Evolutionary conservation across 2,113 vertebrate species (phyloP).

Genomic region (Podiceps cristatus): DNA sequence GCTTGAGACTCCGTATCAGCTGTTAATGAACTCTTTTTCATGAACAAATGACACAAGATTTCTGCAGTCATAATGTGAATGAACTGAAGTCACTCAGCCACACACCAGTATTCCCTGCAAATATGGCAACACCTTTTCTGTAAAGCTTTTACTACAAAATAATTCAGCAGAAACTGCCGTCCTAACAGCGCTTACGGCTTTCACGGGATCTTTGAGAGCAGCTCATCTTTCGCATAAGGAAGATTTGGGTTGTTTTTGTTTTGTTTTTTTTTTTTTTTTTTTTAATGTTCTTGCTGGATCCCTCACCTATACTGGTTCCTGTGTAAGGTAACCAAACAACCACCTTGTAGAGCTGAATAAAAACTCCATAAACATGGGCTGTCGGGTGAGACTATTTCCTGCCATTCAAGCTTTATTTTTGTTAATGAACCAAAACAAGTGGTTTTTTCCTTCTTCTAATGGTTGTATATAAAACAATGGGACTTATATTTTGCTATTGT

Average conservation of each 20-base stretch:
- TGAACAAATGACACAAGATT: not conserved
- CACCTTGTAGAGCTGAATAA: constrained; percentile 23
- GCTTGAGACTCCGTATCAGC: not conserved
- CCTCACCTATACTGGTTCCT: not conserved
- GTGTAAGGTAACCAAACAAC: not conserved
- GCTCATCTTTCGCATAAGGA: constrained; percentile 12
- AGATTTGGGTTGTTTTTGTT: not conserved
- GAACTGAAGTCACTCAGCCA: not conserved
- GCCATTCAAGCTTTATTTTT: constrained; percentile 58
- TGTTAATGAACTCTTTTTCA: not conserved
- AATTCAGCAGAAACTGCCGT: not conserved
- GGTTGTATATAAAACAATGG: constrained; percentile 35
- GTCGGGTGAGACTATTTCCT: constrained; percentile 28
- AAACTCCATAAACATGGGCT: not conserved
- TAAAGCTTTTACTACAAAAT: not conserved
- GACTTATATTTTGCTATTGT: constrained; percentile 49
- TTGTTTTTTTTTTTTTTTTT: not conserved
- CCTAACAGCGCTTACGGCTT: not conserved
- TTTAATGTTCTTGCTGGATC: not conserved
- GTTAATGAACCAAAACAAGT: constrained; percentile 44
- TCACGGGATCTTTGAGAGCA: constrained; percentile 5
- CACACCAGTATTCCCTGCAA: constrained; percentile 10
- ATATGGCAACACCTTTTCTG: not conserved
- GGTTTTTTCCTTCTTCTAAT: constrained; percentile 15
- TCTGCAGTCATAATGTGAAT: not conserved